Evolutionary conservation across 2,113 vertebrate genomes (phyloP).

Genomic region (Hystrix cristata): DNA sequence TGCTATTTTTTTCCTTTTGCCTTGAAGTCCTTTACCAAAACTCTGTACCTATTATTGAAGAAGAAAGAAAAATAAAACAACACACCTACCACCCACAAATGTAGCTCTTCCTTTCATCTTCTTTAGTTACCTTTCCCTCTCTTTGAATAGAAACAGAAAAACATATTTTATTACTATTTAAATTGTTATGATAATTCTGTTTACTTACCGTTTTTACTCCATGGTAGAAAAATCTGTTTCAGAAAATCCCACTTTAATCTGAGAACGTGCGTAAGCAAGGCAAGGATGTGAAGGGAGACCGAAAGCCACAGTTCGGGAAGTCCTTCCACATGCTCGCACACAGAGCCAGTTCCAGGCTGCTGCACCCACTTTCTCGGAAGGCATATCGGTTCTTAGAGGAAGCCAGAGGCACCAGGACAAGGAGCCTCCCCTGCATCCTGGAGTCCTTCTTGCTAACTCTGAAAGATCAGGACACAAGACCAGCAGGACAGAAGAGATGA

Average conservation of each 20-base stretch:
- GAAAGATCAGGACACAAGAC: not conserved
- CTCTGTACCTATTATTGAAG: conserved; percentile 86
- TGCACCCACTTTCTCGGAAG: not conserved
- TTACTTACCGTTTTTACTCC: conserved; percentile 85
- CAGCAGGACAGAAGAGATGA: not conserved
- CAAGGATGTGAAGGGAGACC: conserved; percentile 58
- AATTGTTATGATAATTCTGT: conserved; percentile 89
- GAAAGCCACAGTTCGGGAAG: conserved; percentile 64
- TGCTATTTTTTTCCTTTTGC: conserved; percentile 87
- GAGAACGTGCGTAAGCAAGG: conserved; percentile 81
- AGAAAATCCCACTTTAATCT: conserved; percentile 85
- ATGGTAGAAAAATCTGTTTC: conserved; percentile 86
- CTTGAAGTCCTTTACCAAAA: conserved; percentile 89
- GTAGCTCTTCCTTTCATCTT: conserved; percentile 83
- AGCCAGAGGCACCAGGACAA: not conserved
- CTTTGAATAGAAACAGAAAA: conserved; percentile 88
- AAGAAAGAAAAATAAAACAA: not conserved
- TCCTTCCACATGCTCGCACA: not conserved
- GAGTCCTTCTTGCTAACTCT: not conserved
- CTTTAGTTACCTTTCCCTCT: conserved; percentile 86
- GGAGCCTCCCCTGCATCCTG: fast-evolving
- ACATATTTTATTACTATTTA: conserved; percentile 91
- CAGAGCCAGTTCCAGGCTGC: not conserved
- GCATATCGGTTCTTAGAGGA: not conserved
- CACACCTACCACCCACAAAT: conserved; percentile 80